phyloP scores from a whole-genome alignment of 2,113 vertebrate genomes.

The Peromyscus californicus region DNA sequence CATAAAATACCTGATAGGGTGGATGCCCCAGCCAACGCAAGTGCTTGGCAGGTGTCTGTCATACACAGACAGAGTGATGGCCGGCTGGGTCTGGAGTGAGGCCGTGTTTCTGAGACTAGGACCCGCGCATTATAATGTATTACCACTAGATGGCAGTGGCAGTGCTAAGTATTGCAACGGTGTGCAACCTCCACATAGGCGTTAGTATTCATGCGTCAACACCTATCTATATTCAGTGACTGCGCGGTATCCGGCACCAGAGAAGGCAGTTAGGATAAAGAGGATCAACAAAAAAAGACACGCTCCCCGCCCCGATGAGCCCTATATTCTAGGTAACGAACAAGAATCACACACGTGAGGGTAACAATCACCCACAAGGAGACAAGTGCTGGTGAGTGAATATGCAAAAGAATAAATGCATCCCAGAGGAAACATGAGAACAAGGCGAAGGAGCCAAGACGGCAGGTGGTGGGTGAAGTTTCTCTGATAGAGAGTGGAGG shows the following conservation, averaged over 20 bases:
- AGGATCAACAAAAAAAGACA: neutral
- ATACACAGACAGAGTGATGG: neutral
- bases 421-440: neutral
- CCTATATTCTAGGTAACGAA: neutral
- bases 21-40: neutral
- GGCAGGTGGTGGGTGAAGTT: neutral
- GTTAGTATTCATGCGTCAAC: neutral
- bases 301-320: neutral
- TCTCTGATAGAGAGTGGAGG: neutral
- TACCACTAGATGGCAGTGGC: slow-evolving; percentile 72
- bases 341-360: neutral
- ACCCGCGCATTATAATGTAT: neutral
- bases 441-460: neutral
- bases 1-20: neutral
- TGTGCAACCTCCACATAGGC: neutral
- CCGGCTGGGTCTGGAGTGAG: neutral
- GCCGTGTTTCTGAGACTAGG: neutral
- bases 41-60: neutral
- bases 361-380: neutral
- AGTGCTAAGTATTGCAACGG: neutral
- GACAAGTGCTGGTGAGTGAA: neutral
- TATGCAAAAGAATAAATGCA: neutral
- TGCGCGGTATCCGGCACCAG: neutral
- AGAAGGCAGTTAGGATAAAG: neutral
- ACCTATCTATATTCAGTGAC: neutral